Conservation (phyloP, 2,797 vertebrate species). For the Semotilus atromaculatus region DNA sequence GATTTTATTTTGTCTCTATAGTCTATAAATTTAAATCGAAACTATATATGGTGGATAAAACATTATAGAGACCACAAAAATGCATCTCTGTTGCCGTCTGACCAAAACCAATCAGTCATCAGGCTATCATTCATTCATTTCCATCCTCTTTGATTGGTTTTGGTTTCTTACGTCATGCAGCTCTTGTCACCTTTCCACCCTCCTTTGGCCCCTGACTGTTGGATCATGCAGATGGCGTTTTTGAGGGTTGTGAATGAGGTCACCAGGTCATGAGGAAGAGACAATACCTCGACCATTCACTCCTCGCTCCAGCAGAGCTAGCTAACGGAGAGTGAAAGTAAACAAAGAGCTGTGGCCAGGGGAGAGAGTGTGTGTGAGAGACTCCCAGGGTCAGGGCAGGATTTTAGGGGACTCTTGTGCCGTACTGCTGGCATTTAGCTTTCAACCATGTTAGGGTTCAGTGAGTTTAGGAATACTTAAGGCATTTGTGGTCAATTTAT, state of each 20-base stretch:
- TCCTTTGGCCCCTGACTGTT: conserved; percentile 74
- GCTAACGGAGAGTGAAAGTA: conserved; percentile 80
- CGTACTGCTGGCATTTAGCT: conserved; percentile 68
- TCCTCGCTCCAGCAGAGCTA: conserved; percentile 66
- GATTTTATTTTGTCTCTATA: neutral
- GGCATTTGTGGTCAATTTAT: neutral
- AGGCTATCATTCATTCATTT: conserved; percentile 7
- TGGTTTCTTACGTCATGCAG: conserved; percentile 44
- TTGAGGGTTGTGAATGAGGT: conserved; percentile 82
- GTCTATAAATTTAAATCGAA: neutral
- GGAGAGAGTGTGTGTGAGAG: conserved; percentile 38
- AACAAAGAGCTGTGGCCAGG: conserved; percentile 76
- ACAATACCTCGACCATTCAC: conserved; percentile 82
- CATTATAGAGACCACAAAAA: neutral
- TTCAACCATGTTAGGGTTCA: conserved; percentile 46
- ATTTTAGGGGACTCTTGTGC: conserved; percentile 38
- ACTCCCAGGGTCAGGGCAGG: conserved; percentile 46
- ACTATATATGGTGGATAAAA: neutral
- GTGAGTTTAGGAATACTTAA: neutral
- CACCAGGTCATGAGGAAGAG: conserved; percentile 81
- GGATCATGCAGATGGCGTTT: conserved; percentile 86
- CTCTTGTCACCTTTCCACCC: conserved; percentile 67
- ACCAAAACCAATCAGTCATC: conserved; percentile 26
- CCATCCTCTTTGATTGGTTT: conserved; percentile 64
- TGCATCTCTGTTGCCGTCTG: conserved; percentile 5